Base-by-base conservation (phyloP, 2,888 invertebrate genomes). In the Tiliacea citrago region DNA sequence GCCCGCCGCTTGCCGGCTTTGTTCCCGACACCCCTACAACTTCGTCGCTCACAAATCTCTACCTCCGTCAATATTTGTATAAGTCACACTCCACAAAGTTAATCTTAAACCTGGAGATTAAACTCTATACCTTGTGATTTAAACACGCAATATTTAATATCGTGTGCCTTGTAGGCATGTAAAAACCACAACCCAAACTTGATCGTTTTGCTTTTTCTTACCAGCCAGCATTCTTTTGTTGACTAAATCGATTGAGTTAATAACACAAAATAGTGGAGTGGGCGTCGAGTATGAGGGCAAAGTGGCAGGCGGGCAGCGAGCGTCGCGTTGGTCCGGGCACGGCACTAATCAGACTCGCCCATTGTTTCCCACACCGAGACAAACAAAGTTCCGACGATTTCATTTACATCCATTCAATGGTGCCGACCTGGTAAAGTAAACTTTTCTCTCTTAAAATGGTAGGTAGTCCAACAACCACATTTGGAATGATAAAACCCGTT, bases 281-380 rank as follows among this genome's bases (percentile, higher is more conserved):
- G 90, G 90, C 81, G 90, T 83, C 77, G 73, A 65, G 60, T 49
- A 55, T 29, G 57, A 47, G 67, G 72, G 68, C 68, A 51, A 62
- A 55, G 71, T 60, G 65, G 68, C 58, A 61, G 24, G 67, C 68
- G 62, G 75, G 75, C 69, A 60, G 53, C n/a, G 70, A 75, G 68
- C 79, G 84, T 51, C 74, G 75, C 79, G 79, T 76, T 78, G 70
- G 68, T 69, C 81, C 75, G 77, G 79, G 79, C 82, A 67, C 84
- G 83, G 87, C 82, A 90, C 91, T 91, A 92, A 93, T 92, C 91
- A 93, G 90, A 87, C 83, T 79, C 71, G 86, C 62, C 90, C 90
- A 92, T 94, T 93, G 93, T 94, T 93, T 91, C 89, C 90, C 89
- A 89, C 89, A 90, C 89, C 85, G 82, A 88, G 85, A 90, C 91